Percentiles rank a stretch among this genome's conserved stretches.
Evolutionary conservation across 2,797 vertebrate genomes (phyloP).

Genomic region (Oreochromis grahami): DNA sequence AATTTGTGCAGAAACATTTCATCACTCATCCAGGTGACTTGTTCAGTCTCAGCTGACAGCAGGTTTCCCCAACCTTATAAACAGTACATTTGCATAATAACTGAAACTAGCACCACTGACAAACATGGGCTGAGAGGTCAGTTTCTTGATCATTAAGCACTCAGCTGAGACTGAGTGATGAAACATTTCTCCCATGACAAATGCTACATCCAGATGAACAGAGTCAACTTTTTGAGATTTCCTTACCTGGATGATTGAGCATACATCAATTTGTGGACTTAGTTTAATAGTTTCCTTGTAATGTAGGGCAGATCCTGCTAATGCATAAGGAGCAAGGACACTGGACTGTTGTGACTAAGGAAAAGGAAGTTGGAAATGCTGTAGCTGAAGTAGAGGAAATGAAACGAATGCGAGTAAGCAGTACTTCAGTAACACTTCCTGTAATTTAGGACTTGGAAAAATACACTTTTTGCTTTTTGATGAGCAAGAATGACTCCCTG

Average conservation of each 20-base stretch:
- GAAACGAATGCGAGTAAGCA: conserved; percentile 32
- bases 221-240: background rate
- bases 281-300: background rate
- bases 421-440: conserved; percentile 49
- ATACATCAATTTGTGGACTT: background rate
- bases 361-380: conserved; percentile 38
- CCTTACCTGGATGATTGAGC: background rate
- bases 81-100: background rate
- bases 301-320: background rate
- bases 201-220: background rate
- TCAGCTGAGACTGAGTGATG: background rate
- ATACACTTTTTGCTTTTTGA: background rate
- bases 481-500: background rate
- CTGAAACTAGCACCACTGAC: background rate
- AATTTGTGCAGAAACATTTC: background rate
- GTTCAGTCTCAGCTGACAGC: background rate
- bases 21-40: background rate
- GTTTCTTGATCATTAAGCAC: background rate
- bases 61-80: background rate
- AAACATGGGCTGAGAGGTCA: background rate
- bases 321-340: background rate
- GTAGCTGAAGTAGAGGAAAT: conserved; percentile 29
- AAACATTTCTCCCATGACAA: background rate
- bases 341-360: background rate
- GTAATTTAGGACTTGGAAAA: conserved; percentile 17